Evolutionary conservation across 2,888 invertebrate genomes (phyloP), one percentile per base, ranked within the genome.

Genomic region (Proisotoma minuta): DNA sequence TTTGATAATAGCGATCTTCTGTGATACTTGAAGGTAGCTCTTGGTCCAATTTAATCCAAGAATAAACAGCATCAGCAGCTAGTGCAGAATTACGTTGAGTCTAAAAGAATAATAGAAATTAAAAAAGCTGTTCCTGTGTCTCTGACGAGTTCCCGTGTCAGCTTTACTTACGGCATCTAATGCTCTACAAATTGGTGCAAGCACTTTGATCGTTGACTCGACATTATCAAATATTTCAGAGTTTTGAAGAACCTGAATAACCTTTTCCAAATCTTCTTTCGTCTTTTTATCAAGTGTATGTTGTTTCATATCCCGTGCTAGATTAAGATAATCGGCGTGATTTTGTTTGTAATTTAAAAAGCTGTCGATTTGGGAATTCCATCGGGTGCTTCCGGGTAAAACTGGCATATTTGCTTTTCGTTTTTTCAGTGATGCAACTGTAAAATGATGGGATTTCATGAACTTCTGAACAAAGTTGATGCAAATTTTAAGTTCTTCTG

Each of bases 301-400:
- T 48, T 18, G 5, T 18, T 15, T 43, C 26, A 60, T 57, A 48
- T 57, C 29, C 18, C 62, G 3, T 3, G 51, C 43, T 10, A 63
- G 24, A 39, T 68, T 64, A 2, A 65, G 22, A 27, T 59, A 52
- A n/a, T 59, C 59, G 1, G 60, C 39, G 1, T 65, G 65, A 48
- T 63, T 54, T 3, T 52, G 26, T 20, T 40, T 4, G 40, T 57
- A 68, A 18, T 51, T 57, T 20, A 62, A 43, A 27, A 68, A 62
- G 18, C 58, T 56, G 3, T 54, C 52, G 0, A 68, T 10, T 50
- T 59, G 62, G 1, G 47, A 29, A 48, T 65, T 68, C 68, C 65
- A 68, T 20, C 65, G 23, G 0, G 61, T 65, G 2, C 24, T 43
- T 5, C 40, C 48, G 1, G 62, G 51, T 8, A 68, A 10, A 20